Evolutionary conservation across 1,140 invertebrate genomes (phyloP).

Genomic region (Papilio aristodemus): DNA sequence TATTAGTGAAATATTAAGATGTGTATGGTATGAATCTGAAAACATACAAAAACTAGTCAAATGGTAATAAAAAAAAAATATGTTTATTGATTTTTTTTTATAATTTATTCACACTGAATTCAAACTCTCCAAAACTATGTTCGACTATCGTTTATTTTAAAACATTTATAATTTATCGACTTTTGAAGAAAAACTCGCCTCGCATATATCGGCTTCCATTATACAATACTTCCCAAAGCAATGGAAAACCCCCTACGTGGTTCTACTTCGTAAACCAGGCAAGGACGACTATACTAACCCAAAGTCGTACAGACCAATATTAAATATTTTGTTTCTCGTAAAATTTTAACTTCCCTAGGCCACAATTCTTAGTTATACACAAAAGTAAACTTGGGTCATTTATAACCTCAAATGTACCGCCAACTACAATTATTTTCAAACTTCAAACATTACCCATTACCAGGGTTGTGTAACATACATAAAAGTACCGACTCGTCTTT

Average conservation of each 20-base stretch:
- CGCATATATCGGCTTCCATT: not conserved
- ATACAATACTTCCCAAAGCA: too few relatives aligned
- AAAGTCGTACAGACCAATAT: too few relatives aligned
- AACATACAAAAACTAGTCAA: too few relatives aligned
- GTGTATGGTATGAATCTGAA: too few relatives aligned
- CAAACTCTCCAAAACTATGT: too few relatives aligned
- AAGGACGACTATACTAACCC: too few relatives aligned
- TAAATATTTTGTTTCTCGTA: not conserved
- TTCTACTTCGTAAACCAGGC: too few relatives aligned
- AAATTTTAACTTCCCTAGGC: constrained; percentile 15
- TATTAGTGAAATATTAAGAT: not conserved
- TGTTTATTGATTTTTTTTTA: too few relatives aligned
- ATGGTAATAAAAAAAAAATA: too few relatives aligned
- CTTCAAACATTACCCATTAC: not conserved
- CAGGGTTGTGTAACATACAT: not conserved
- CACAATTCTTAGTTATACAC: constrained; percentile 15
- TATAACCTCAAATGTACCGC: constrained; percentile 12
- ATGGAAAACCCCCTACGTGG: too few relatives aligned
- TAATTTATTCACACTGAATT: too few relatives aligned
- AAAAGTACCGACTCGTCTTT: not conserved
- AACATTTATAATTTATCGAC: constrained; percentile 2
- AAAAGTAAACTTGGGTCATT: constrained; percentile 10
- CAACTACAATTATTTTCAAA: constrained; percentile 7
- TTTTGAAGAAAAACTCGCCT: not conserved
- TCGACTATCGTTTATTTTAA: not conserved